Conservation (phyloP, 2,888 invertebrate species). For the Stenichneumon culpator region DNA sequence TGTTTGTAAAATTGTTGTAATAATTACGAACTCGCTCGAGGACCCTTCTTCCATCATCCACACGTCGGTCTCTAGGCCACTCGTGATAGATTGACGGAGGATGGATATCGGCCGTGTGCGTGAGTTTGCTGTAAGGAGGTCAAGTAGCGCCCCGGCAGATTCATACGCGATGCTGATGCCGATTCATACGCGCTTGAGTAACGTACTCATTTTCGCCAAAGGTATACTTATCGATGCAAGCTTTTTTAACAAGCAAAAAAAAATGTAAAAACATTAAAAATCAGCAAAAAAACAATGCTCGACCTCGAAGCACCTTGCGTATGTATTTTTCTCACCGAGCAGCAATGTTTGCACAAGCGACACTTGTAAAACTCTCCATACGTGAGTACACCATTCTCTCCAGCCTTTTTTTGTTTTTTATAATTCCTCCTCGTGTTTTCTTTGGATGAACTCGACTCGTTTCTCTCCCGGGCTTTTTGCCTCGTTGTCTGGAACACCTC, state of each 20-base stretch:
- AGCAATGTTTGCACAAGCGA: slow-evolving; percentile 53
- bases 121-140: slow-evolving; percentile 30
- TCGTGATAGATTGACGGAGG: slow-evolving; percentile 28
- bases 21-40: slow-evolving; percentile 27
- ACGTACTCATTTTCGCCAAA: slow-evolving; percentile 18
- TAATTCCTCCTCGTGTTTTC: slow-evolving; percentile 25
- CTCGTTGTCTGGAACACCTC: slow-evolving; percentile 15
- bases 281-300: neutral
- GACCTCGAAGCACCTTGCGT: slow-evolving; percentile 35
- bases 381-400: slow-evolving; percentile 28
- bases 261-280: neutral
- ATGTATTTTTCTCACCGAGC: slow-evolving; percentile 6
- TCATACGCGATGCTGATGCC: neutral
- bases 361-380: slow-evolving; percentile 39
- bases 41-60: slow-evolving; percentile 51
- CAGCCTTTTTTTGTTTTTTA: neutral
- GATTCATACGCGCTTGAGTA: neutral
- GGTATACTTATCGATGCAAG: slow-evolving; percentile 21
- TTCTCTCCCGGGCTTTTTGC: slow-evolving; percentile 20
- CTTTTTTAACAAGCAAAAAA: slow-evolving; percentile 10
- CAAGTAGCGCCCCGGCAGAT: slow-evolving; percentile 38
- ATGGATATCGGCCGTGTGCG: slow-evolving; percentile 17
- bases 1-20: slow-evolving; percentile 19
- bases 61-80: slow-evolving; percentile 30
- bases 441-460: neutral